Base-by-base conservation (phyloP, 2,113 vertebrate species). In the Struthio camelus region DNA sequence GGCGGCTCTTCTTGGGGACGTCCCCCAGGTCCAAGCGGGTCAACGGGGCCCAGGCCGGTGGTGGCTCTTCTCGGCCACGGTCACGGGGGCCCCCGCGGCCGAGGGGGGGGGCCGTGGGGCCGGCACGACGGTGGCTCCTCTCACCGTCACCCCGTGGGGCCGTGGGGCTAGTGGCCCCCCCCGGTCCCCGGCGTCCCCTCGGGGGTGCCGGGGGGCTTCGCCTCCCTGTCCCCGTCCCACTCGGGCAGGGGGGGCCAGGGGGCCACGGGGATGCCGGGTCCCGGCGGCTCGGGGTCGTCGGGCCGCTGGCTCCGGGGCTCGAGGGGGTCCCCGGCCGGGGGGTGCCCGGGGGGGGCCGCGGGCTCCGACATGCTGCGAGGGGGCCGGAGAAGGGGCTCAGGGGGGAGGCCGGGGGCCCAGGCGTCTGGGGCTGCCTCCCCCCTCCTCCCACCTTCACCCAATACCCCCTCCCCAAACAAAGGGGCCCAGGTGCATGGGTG, bases 41-140 rank as follows among this genome's bases (percentile, higher is more conserved):
- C 46, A 18, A 8, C 6, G 65, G 65, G 40, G 3, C 32, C 27
- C 3, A 6, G 54, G 40, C 9, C 1, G 4, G 2, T 12, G 27
- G 14, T 32, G 36, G 20, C 71, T 54, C 17, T 53, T n/a, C 71
- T n/a, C n/a, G n/a, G n/a, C n/a, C n/a, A n/a, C n/a, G n/a, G n/a
- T n/a, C n/a, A n/a, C n/a, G n/a, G n/a, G n/a, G n/a, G n/a, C n/a
- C n/a, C n/a, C n/a, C n/a, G n/a, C n/a, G n/a, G n/a, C n/a, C n/a
- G n/a, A n/a, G n/a, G n/a, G n/a, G n/a, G n/a, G n/a, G n/a, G n/a
- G n/a, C n/a, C n/a, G n/a, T n/a, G 61, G 61, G 14, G 24, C 62
- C 62, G 8, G 25, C 36, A 8, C 9, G 25, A 28, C 11, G 65
- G 65, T 30, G 44, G 66, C 36, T 42, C n/a, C n/a, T n/a, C n/a